Conservation (phyloP, 53 echinoderm and acorn worm species). For the Pentamera pediparva region DNA sequence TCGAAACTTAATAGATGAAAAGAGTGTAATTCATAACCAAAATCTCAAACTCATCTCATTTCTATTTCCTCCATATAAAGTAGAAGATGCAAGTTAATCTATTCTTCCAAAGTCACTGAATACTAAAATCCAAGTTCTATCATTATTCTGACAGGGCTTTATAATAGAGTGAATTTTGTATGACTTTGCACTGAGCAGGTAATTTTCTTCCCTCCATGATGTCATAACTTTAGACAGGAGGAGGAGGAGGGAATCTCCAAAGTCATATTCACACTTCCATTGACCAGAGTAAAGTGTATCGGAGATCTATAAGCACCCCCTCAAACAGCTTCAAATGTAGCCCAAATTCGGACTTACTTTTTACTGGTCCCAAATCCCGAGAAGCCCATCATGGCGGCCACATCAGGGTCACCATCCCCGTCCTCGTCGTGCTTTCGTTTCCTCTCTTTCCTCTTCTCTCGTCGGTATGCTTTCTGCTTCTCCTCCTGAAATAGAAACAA, state of each 20-base stretch:
- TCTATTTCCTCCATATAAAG: too few relatives aligned
- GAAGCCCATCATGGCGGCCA: constrained; percentile 99
- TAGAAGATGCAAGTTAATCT: background rate
- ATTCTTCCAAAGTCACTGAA: background rate
- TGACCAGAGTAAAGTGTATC: too few relatives aligned
- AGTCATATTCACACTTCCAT: too few relatives aligned
- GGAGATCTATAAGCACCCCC: too few relatives aligned
- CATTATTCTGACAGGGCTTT: background rate
- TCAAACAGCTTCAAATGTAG: too few relatives aligned
- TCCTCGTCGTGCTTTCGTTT: constrained; percentile 83
- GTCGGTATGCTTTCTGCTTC: constrained; percentile 94
- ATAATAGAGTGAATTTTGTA: too few relatives aligned
- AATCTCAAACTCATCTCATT: background rate
- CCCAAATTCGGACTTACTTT: constrained; percentile 53
- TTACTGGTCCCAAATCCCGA: constrained; percentile 90
- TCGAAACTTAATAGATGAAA: too few relatives aligned
- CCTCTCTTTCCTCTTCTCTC: constrained; percentile 89
- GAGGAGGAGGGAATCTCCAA: too few relatives aligned
- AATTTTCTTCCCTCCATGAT: too few relatives aligned
- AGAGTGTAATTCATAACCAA: background rate
- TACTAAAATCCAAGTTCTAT: background rate
- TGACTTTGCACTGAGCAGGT: too few relatives aligned
- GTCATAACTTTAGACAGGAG: too few relatives aligned
- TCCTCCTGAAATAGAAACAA: constrained; percentile 58
- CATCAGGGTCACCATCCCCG: constrained; percentile 70